Percentiles rank a stretch among this genome's conserved stretches.
Evolutionary conservation across 2,797 vertebrate genomes (phyloP).

Genomic region (Anomalospiza imberbis): DNA sequence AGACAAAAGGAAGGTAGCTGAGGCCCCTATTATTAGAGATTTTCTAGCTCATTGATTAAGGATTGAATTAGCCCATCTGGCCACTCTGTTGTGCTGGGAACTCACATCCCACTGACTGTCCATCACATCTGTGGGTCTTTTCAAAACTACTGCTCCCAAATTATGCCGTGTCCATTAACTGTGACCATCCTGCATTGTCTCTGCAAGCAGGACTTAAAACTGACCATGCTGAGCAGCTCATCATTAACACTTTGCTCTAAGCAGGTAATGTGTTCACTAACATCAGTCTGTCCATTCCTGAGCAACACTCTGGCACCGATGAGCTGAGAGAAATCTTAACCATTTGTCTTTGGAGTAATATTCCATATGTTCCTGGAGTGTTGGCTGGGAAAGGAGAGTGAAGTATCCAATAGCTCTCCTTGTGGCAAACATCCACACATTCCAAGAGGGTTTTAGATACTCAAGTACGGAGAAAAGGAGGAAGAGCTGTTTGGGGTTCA

Average conservation of each 20-base stretch:
- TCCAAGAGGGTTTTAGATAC: background rate
- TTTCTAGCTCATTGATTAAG: background rate
- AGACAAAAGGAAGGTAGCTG: background rate
- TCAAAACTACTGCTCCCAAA: background rate
- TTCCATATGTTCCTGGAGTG: background rate
- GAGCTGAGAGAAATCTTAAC: background rate
- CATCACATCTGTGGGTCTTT: background rate
- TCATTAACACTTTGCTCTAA: background rate
- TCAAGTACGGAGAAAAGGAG: background rate
- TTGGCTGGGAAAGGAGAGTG: background rate
- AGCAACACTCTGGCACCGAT: background rate
- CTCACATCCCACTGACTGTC: background rate
- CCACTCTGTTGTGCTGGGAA: background rate
- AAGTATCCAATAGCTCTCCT: background rate
- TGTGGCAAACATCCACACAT: background rate
- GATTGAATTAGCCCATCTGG: background rate
- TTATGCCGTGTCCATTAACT: background rate
- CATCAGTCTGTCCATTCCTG: background rate
- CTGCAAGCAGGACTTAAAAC: background rate
- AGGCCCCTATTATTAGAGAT: background rate
- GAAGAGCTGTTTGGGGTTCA: background rate
- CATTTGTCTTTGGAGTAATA: background rate
- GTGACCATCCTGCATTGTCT: background rate
- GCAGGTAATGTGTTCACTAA: accelerated
- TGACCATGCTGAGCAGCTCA: background rate